A percentile compares a stretch with the other conserved stretches of the same genome.
Evolutionary conservation across 2,113 vertebrate species (phyloP).

Genomic region (Corythoichthys haematopterus): DNA sequence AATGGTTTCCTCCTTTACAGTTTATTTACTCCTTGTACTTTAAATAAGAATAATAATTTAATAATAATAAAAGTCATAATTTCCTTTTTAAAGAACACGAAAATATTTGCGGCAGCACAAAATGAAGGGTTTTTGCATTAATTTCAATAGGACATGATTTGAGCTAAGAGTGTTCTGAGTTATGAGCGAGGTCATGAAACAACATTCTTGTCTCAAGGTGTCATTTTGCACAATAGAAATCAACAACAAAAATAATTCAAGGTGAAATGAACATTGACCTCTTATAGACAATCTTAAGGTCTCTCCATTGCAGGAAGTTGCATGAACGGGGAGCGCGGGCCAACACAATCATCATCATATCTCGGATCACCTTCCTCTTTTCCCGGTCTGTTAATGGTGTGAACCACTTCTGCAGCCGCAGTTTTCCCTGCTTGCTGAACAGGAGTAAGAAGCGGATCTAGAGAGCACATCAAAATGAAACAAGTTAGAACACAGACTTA

Average conservation of each 20-base stretch:
- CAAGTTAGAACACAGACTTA: background rate
- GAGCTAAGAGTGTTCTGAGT: background rate
- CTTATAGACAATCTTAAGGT: constrained; percentile 92
- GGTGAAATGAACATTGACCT: constrained; percentile 66
- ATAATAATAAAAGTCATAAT: too few relatives aligned
- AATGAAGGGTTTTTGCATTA: background rate
- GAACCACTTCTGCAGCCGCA: constrained; percentile 92
- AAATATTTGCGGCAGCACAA: background rate
- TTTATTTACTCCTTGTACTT: too few relatives aligned
- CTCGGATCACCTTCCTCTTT: constrained; percentile 84
- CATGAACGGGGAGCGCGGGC: constrained; percentile 77
- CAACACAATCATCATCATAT: constrained; percentile 80
- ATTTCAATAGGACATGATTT: background rate
- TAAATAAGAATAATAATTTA: too few relatives aligned
- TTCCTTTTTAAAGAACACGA: too few relatives aligned
- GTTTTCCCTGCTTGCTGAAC: constrained; percentile 92
- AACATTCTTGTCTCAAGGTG: background rate
- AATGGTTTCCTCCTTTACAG: too few relatives aligned
- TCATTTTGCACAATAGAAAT: background rate
- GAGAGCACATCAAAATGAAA: background rate
- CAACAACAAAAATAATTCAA: background rate
- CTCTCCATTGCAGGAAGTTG: constrained; percentile 90
- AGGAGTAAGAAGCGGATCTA: constrained; percentile 89
- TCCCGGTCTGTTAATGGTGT: constrained; percentile 80
- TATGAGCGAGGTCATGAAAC: background rate